Percentiles rank a stretch among this genome's conserved stretches.
These are phyloP conservation scores for Allophyes oxyacanthae DNA, from an alignment of 2,888 invertebrate species.

Conservation along the genomic window DNA sequence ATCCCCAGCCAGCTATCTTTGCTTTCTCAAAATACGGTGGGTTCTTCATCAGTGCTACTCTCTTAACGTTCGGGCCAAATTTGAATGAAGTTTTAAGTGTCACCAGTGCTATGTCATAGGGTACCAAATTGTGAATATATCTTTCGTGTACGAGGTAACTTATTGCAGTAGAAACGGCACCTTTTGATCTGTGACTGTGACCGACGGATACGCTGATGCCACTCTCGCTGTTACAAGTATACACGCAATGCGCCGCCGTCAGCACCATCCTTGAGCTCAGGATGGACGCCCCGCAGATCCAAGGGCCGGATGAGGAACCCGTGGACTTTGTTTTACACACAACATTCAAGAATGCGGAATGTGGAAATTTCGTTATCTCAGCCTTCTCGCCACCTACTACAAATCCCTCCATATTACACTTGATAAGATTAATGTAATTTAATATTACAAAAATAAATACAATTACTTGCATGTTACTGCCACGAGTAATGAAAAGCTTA, in stretches of 20 bases:
- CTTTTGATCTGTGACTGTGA: slow-evolving; percentile 11
- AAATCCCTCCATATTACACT: slow-evolving; percentile 37
- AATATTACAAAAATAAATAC: slow-evolving; percentile 1
- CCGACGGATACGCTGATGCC: slow-evolving; percentile 37
- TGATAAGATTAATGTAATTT: slow-evolving; percentile 11
- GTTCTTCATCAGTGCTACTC: slow-evolving; percentile 47
- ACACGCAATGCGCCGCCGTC: slow-evolving; percentile 65
- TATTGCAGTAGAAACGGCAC: neutral
- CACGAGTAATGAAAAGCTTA: neutral
- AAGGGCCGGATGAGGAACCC: neutral
- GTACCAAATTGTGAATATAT: rapidly evolving
- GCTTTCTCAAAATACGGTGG: slow-evolving; percentile 42
- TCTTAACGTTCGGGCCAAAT: slow-evolving; percentile 31
- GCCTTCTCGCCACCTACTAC: slow-evolving; percentile 50
- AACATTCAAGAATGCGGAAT: slow-evolving; percentile 50
- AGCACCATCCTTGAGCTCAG: slow-evolving; percentile 60
- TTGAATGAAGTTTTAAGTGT: slow-evolving; percentile 15
- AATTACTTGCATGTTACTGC: neutral
- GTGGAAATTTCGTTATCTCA: slow-evolving; percentile 45
- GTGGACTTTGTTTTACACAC: slow-evolving; percentile 20
- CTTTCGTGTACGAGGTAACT: slow-evolving; percentile 33
- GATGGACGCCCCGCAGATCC: slow-evolving; percentile 64
- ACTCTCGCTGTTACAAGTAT: slow-evolving; percentile 1
- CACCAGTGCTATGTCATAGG: slow-evolving; percentile 53
- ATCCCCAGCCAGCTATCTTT: slow-evolving; percentile 56